Percentiles rank a stretch among this genome's conserved stretches.
These are phyloP conservation scores for Craseonycteris thonglongyai DNA, from an alignment of 2,113 vertebrate species.

Conservation along the genomic window DNA sequence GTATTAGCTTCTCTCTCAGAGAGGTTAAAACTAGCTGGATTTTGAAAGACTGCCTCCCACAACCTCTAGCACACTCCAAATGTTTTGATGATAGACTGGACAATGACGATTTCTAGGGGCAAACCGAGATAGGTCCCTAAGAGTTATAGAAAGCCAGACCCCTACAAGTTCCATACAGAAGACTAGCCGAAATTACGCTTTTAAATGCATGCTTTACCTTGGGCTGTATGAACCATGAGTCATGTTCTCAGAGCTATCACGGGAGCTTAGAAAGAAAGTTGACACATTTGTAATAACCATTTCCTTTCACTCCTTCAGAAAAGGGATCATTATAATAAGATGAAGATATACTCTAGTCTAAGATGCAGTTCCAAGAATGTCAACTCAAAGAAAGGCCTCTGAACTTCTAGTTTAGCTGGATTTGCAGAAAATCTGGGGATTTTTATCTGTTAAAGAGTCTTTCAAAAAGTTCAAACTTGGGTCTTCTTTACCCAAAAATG, in stretches of 20 bases:
- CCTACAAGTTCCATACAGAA: not conserved
- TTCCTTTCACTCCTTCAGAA: constrained; percentile 47
- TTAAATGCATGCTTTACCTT: not conserved
- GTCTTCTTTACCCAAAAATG: constrained; percentile 13
- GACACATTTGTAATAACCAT: not conserved
- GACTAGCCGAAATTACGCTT: not conserved
- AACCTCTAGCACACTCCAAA: not conserved
- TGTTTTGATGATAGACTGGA: not conserved
- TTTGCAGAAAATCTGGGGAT: not conserved
- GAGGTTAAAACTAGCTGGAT: not conserved
- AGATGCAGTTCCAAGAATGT: constrained; percentile 49
- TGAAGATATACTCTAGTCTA: constrained; percentile 43
- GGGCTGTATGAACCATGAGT: constrained; percentile 10
- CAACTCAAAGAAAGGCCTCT: constrained; percentile 60
- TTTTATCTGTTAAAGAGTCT: constrained; percentile 4
- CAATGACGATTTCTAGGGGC: not conserved
- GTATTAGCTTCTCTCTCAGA: not conserved
- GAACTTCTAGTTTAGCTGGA: constrained; percentile 34
- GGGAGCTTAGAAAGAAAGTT: constrained; percentile 11
- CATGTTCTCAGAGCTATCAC: constrained; percentile 14
- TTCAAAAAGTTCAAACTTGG: constrained; percentile 33
- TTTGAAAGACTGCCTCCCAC: not conserved
- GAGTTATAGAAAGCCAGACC: not conserved
- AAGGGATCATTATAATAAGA: constrained; percentile 6
- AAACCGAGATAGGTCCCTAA: not conserved